Base-by-base conservation (phyloP, 2,797 vertebrate species). In the Fistularia tabacaria region DNA sequence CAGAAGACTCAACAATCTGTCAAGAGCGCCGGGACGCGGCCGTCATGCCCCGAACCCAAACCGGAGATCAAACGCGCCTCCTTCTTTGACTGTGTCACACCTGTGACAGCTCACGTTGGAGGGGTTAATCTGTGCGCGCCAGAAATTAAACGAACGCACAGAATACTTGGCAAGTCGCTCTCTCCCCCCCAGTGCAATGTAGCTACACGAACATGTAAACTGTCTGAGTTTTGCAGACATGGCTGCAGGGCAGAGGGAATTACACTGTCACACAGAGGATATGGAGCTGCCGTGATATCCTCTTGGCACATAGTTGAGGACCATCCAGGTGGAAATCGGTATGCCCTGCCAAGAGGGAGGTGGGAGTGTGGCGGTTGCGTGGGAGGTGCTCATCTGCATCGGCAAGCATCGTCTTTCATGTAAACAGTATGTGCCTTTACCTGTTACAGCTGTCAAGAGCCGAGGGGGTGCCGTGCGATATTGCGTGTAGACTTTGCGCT, bases 221-320 rank as follows among this genome's bases (percentile, higher is more conserved):
- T 94, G 92, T 88, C 91, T 94, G 88, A 94, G 90, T 94, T 92
- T 95, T 92, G 91, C 93, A 96, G 94, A 96, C 94, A 93, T 88
- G 83, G 94, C 96, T 87, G 88, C 80, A 83, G 93, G 95, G 93
- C 91, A 92, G 84, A 91, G 91, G 90, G 94, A 96, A 96, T 96
- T 94, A 95, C 92, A 91, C 92, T 94, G 94, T 94, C 93, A 92
- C 92, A 84, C 81, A 85, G 88, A 92, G 94, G 92, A 94, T 94
- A 92, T 93, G 92, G 92, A 93, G 88, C 85, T 90, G 90, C 91
- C 90, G 86, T 93, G 93, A 89, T 93, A 93, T 93, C 81, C 85
- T 90, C 85, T 88, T 94, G 92, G 93, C 93, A 94, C 92, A 95
- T 95, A 94, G 89, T 95, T 96, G 93, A 95, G 93, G 92, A 80